A percentile compares a stretch with the other conserved stretches of the same genome.
These are phyloP conservation scores for Canis aureus DNA, from an alignment of 2,113 vertebrate genomes.

Conservation along the genomic window DNA sequence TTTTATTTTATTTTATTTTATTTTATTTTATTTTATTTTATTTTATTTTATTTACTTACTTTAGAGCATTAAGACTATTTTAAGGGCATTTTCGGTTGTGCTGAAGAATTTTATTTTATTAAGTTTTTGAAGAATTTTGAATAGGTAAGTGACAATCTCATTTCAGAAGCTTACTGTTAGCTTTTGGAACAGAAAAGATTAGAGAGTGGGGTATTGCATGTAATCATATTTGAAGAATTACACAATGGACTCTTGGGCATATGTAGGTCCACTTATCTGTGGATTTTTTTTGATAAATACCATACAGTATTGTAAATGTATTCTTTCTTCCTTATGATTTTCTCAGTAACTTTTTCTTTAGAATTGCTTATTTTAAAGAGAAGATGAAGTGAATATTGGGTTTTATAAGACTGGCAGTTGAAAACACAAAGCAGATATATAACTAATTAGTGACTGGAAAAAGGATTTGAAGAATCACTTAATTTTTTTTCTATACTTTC, in stretches of 20 bases:
- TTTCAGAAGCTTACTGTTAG: background rate
- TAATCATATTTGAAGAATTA: background rate
- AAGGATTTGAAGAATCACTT: background rate
- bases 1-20: background rate
- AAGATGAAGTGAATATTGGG: background rate
- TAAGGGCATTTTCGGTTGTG: background rate
- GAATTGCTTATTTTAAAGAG: background rate
- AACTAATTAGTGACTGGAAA: background rate
- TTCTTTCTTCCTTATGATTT: background rate
- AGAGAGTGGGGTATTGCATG: background rate
- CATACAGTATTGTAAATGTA: background rate
- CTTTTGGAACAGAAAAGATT: background rate
- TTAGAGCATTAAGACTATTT: background rate
- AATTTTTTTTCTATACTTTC: background rate
- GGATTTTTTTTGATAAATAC: background rate
- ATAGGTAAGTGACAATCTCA: background rate
- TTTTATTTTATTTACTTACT: background rate
- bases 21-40: no score
- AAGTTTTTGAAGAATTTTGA: background rate
- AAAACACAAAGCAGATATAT: background rate
- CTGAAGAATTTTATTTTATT: background rate
- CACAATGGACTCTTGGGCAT: background rate
- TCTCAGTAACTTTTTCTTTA: background rate
- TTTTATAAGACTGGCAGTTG: background rate
- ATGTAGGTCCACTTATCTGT: background rate